These are phyloP conservation scores for Lanistes nyassanus DNA, from an alignment of 1,140 invertebrate genomes.

Conservation along the genomic window DNA sequence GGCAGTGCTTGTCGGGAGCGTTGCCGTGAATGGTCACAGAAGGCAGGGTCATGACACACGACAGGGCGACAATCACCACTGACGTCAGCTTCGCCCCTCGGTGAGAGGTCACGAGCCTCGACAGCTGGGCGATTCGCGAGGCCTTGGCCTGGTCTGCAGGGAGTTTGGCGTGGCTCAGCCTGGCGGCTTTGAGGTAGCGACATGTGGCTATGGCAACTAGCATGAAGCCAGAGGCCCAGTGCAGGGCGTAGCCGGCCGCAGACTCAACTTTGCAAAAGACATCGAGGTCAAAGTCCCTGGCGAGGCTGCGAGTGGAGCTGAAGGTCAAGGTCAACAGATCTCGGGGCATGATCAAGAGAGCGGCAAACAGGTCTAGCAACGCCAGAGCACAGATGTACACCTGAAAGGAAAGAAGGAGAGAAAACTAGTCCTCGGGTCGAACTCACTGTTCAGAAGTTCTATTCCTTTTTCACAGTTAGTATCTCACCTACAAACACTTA, in stretches of 20 bases:
- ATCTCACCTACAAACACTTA: no score
- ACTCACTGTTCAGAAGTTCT: no score
- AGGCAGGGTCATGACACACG: not conserved
- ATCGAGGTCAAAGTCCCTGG: not conserved
- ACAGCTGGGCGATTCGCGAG: no score
- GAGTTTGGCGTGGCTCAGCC: not conserved
- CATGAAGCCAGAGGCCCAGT: not conserved
- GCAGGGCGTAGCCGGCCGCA: not conserved
- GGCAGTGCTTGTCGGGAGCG: not conserved
- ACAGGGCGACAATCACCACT: not conserved
- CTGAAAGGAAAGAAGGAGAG: not conserved
- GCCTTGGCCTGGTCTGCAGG: not conserved
- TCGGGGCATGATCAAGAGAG: not conserved
- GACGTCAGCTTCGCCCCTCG: not conserved
- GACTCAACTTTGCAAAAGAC: not conserved
- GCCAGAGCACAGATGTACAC: conserved; percentile 4
- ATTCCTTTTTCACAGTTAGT: no score
- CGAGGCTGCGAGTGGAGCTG: no score
- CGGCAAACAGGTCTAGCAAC: not conserved
- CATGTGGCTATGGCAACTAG: conserved; percentile 5
- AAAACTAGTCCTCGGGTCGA: no score
- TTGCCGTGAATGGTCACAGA: not conserved
- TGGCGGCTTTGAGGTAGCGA: not conserved
- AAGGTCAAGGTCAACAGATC: not conserved
- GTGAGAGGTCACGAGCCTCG: not conserved